phyloP scores from a whole-genome alignment of 2,888 invertebrate genomes.

The Apamea crenata region DNA sequence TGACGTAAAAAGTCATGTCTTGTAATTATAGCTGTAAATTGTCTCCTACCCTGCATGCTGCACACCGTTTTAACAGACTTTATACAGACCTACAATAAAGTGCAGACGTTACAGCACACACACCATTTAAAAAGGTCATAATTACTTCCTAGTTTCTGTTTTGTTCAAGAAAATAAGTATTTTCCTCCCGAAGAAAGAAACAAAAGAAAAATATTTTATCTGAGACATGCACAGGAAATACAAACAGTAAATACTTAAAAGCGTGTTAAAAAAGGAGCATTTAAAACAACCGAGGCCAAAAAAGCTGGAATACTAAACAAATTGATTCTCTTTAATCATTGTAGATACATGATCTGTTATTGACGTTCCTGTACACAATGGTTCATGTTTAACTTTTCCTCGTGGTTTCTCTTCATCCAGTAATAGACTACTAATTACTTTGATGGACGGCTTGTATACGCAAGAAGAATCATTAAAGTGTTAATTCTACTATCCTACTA shows the following conservation, averaged over 20 bases:
- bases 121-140: not conserved
- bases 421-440: conserved; percentile 49
- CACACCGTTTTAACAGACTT: not conserved
- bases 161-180: not conserved
- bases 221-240: not conserved
- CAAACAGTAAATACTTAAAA: not conserved
- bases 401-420: not conserved
- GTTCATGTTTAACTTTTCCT: conserved; percentile 7
- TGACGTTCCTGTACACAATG: conserved; percentile 30
- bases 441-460: conserved; percentile 48
- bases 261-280: too few relatives aligned
- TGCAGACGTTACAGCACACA: not conserved
- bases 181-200: not conserved
- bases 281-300: too few relatives aligned
- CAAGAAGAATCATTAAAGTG: conserved; percentile 28
- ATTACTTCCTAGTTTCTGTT: not conserved
- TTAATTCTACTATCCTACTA: too few relatives aligned
- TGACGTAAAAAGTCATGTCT: not conserved
- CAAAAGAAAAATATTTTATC: not conserved
- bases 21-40: too few relatives aligned
- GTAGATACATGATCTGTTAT: conserved; percentile 18
- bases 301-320: not conserved
- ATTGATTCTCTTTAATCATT: conserved; percentile 38
- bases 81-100: too few relatives aligned
- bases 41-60: not conserved